These are phyloP conservation scores for Apogon hyalosoma DNA, from an alignment of 2,797 vertebrate genomes.

Conservation along the genomic window DNA sequence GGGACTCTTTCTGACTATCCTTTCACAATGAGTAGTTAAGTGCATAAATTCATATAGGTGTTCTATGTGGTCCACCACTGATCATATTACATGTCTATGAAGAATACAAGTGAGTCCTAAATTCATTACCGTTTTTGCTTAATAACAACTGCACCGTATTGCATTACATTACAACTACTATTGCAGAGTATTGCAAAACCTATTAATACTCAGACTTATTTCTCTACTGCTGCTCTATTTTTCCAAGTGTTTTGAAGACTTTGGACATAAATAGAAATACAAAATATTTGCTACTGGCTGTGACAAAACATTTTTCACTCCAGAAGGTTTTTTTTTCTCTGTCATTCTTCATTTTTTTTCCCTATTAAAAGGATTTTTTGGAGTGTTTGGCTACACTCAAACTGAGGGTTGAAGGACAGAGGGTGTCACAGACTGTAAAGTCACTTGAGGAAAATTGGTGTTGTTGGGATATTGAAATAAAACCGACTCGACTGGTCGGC, in stretches of 20 bases:
- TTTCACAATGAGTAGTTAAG: no score
- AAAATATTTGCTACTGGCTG: constrained; percentile 21
- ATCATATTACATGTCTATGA: constrained; percentile 8
- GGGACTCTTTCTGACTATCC: no score
- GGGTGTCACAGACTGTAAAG: no score
- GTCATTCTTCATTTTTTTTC: neutral
- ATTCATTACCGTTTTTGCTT: constrained; percentile 19
- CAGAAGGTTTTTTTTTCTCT: constrained; percentile 1
- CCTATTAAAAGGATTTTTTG: no score
- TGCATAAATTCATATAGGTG: no score
- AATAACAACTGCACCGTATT: constrained; percentile 32
- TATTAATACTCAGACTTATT: constrained; percentile 38
- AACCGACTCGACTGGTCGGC: no score
- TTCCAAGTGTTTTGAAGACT: constrained; percentile 18
- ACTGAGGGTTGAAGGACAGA: no score
- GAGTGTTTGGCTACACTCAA: no score
- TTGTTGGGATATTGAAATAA: no score
- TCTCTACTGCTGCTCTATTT: constrained; percentile 20
- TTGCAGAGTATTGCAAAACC: constrained; percentile 63
- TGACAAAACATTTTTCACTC: constrained; percentile 8
- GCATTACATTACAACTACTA: constrained; percentile 45
- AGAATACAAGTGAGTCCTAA: constrained; percentile 16
- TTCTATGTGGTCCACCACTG: neutral
- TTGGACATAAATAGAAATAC: constrained; percentile 28
- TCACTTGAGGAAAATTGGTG: no score